Evolutionary conservation across 2,888 invertebrate genomes (phyloP).

Genomic region (Hanleya hanleyi): DNA sequence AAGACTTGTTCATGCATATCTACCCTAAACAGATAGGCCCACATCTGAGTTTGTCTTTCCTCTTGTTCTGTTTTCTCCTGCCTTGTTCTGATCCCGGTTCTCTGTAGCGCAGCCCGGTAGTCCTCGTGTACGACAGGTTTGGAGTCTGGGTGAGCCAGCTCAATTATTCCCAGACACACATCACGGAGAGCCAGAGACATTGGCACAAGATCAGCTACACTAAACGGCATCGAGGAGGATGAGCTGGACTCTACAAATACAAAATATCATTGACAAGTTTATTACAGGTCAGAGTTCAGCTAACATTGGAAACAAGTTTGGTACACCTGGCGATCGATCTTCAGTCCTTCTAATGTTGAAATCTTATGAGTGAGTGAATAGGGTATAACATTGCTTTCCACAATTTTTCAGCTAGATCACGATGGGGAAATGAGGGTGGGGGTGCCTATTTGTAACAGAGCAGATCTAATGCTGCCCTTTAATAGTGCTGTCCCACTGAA

Average conservation of each 20-base stretch:
- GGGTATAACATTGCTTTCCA: too few species aligned
- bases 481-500: too few species aligned
- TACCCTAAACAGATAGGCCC: slow-evolving; percentile 87
- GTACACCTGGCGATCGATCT: too few species aligned
- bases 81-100: slow-evolving; percentile 55
- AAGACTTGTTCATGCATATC: too few species aligned
- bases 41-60: slow-evolving; percentile 78
- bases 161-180: slow-evolving; percentile 88
- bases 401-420: background rate
- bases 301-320: too few species aligned
- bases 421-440: too few species aligned
- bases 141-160: slow-evolving; percentile 88
- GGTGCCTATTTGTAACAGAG: too few species aligned
- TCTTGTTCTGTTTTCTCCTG: slow-evolving; percentile 41
- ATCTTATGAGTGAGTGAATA: too few species aligned
- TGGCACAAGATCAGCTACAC: slow-evolving; percentile 82
- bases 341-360: too few species aligned
- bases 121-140: slow-evolving; percentile 77
- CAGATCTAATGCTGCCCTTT: too few species aligned
- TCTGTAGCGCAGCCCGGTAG: slow-evolving; percentile 77
- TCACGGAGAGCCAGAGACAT: slow-evolving; percentile 85
- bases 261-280: background rate
- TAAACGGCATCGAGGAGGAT: slow-evolving; percentile 79
- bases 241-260: slow-evolving; percentile 47
- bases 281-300: background rate